Evolutionary conservation across 2,888 invertebrate genomes (phyloP), one percentile per base, ranked within the genome.

Genomic region (Drosophila nr. fundita): DNA sequence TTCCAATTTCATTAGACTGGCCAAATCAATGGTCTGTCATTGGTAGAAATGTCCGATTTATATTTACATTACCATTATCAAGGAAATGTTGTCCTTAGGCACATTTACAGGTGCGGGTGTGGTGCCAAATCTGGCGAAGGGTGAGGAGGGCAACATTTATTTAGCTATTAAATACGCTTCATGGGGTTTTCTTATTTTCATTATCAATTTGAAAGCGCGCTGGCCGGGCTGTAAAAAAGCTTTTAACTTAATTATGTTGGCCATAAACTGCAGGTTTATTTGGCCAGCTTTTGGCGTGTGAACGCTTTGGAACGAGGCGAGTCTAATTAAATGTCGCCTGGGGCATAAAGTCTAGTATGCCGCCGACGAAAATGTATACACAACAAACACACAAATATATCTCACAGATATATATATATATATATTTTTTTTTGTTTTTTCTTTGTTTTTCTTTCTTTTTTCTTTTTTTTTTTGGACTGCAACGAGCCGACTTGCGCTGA

Each of bases 201-300:
- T 87, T 87, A 87, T 89, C 87, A 87, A 89, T 86, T 86, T 86
- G 78, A 76, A 78, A 74, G 82, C 77, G 78, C 73, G 65, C 74
- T 49, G 54, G 55, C 58, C 58, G 53, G 54, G 79, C 78, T 78
- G 82, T 87, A 87, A 86, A 87, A 88, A 89, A 88, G 89, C 87
- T 87, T 87, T 87, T 83, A 87, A 89, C 83, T 87, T 87, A 87
- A 87, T 87, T 87, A 87, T 89, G 89, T 89, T 86, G 88, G 85
- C 88, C 84, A 87, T 89, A 87, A 87, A 87, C 84, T 88, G 87
- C 84, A 89, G 89, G 87, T 88, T 84, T 87, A 84, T 84, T 84
- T 80, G 76, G 82, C 68, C 83, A 77, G 66, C 36, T 27, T 78
- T 81, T 78, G 85, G 85, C 82, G 82, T 82, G 82, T 85, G 85